A percentile compares a stretch with the other conserved stretches of the same genome.
Conservation (phyloP, 2,113 vertebrate genomes). For the Cyphomyrus discorhynchus region DNA sequence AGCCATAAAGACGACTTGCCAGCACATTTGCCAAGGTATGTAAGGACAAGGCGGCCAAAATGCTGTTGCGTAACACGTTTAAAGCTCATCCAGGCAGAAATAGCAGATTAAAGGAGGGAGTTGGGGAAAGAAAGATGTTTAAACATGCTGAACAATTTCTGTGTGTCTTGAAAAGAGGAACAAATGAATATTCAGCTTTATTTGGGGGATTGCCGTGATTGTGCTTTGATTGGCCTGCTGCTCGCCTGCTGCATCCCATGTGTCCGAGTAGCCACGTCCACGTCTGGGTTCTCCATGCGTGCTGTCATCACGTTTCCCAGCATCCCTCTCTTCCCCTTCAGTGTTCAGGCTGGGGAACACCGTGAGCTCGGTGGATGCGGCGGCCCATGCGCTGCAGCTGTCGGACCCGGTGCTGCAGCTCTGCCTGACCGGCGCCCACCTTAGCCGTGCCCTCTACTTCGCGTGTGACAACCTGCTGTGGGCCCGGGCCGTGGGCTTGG, state of each 20-base stretch:
- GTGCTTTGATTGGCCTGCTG: background rate
- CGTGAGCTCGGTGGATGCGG: constrained; percentile 73
- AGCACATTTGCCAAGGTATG: background rate
- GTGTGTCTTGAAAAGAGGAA: background rate
- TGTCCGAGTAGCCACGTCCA: background rate
- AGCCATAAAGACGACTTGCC: background rate
- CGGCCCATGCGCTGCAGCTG: constrained; percentile 58
- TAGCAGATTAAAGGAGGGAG: background rate
- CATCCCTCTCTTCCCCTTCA: constrained; percentile 50
- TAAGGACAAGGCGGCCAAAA: background rate
- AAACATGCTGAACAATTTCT: background rate
- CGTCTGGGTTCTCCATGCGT: background rate
- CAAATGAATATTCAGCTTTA: background rate
- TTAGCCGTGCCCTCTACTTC: constrained; percentile 77
- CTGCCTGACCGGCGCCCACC: constrained; percentile 71
- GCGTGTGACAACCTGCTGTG: constrained; percentile 81
- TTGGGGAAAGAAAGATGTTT: background rate
- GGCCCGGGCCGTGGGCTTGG: constrained; percentile 64
- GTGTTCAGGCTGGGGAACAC: constrained; percentile 86
- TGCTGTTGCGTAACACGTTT: background rate
- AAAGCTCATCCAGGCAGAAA: background rate
- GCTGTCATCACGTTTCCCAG: background rate
- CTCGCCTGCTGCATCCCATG: background rate
- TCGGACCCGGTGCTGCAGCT: constrained; percentile 66
- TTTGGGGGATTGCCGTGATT: background rate